phyloP scores from a whole-genome alignment of 2,797 vertebrate genomes.

The Liparis tanakae region DNA sequence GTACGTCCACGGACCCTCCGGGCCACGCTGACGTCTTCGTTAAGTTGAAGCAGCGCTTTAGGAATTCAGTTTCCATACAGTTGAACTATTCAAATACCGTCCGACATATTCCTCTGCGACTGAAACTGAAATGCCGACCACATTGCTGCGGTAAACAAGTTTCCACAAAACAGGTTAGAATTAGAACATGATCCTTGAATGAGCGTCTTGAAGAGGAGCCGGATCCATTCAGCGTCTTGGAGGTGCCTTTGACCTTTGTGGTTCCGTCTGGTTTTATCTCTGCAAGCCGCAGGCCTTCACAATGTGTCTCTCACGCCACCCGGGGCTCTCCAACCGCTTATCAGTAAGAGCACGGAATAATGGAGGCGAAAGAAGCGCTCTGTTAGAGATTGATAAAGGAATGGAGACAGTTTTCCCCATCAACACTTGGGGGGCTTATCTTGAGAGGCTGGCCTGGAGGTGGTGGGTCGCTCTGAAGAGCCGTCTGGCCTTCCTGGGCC shows the following conservation, averaged over 20 bases:
- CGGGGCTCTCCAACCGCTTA: conserved; percentile 64
- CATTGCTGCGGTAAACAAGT: not conserved
- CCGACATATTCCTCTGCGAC: not conserved
- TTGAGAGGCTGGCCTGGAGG: conserved; percentile 51
- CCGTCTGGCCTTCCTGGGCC: conserved; percentile 20
- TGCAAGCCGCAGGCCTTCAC: conserved; percentile 37
- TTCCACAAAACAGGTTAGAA: not conserved
- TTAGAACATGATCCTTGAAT: conserved; percentile 31
- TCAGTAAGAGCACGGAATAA: conserved; percentile 69
- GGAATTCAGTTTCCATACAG: not conserved
- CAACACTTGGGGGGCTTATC: conserved; percentile 72
- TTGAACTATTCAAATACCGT: too few species aligned
- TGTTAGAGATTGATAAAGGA: conserved; percentile 79
- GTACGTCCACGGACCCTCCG: not conserved
- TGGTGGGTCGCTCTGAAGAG: conserved; percentile 60
- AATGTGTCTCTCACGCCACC: conserved; percentile 63
- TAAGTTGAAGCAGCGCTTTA: not conserved
- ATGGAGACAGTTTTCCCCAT: conserved; percentile 61
- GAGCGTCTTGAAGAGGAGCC: conserved; percentile 11
- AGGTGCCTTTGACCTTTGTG: conserved; percentile 57
- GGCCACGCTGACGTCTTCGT: not conserved
- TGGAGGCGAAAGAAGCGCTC: conserved; percentile 50
- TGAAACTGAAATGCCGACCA: not conserved
- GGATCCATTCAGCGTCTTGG: conserved; percentile 16
- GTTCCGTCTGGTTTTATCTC: conserved; percentile 54